phyloP scores from a whole-genome alignment of 1,140 invertebrate species.

The Colletes gigas region DNA sequence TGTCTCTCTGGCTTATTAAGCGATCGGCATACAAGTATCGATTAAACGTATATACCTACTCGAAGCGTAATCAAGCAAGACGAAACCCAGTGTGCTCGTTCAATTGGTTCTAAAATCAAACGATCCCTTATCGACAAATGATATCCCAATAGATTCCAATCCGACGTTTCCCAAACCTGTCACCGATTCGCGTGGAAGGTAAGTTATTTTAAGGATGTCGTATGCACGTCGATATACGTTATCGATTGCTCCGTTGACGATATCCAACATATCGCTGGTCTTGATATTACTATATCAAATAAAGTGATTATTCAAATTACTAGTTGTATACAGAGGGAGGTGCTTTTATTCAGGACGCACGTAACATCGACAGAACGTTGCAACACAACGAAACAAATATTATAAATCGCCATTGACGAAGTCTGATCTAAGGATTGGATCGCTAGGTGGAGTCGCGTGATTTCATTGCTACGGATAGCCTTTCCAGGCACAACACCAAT shows the following conservation, averaged over 20 bases:
- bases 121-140: background rate
- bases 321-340: background rate
- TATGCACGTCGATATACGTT: background rate
- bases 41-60: constrained; percentile 47
- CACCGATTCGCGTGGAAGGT: background rate
- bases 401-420: no score
- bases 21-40: constrained; percentile 30
- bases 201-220: constrained; percentile 5
- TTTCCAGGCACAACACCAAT: constrained; percentile 91
- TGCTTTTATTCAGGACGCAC: constrained; percentile 7
- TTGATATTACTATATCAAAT: constrained; percentile 45
- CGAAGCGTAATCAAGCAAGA: constrained; percentile 42
- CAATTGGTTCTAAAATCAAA: constrained; percentile 3
- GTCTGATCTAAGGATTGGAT: no score
- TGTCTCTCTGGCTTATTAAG: constrained; percentile 50
- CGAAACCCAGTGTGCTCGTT: background rate
- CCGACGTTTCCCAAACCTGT: background rate
- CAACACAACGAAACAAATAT: background rate
- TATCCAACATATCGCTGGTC: background rate
- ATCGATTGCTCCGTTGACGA: background rate
- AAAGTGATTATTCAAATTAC: constrained; percentile 35
- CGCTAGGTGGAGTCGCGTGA: constrained; percentile 5
- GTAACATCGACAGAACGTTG: background rate
- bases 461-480: constrained; percentile 76
- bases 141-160: background rate